phyloP scores from a whole-genome alignment of 2,113 vertebrate genomes.

The Leiothrix lutea region DNA sequence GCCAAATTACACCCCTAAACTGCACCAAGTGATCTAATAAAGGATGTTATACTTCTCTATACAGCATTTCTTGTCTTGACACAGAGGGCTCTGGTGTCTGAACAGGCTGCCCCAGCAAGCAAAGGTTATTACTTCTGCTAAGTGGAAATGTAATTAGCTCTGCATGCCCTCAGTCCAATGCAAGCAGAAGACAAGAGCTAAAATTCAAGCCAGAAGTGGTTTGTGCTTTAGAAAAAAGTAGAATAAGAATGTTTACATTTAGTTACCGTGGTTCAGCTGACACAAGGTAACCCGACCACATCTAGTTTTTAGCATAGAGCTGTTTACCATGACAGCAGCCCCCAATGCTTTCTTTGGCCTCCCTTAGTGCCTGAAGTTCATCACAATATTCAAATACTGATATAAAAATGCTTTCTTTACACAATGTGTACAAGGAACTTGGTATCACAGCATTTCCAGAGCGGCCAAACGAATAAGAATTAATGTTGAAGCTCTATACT shows the following conservation, averaged over 20 bases:
- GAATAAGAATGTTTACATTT: neutral
- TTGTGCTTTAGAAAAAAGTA: neutral
- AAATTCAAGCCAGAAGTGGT: neutral
- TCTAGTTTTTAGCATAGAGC: neutral
- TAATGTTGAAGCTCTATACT: neutral
- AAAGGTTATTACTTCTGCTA: neutral
- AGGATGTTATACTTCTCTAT: neutral
- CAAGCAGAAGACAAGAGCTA: neutral
- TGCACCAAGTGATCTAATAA: neutral
- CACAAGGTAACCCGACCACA: neutral
- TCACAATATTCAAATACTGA: neutral
- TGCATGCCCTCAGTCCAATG: neutral
- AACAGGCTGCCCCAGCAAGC: neutral
- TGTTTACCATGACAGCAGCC: neutral
- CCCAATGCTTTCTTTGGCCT: neutral
- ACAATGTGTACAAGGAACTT: neutral
- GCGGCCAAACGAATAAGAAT: neutral
- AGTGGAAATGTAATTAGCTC: neutral
- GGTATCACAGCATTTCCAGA: neutral
- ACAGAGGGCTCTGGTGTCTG: fast-evolving
- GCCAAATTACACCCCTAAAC: neutral
- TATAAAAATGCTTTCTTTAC: neutral
- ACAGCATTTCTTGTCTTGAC: neutral
- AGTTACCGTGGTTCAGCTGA: neutral
- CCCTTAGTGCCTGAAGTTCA: neutral